These are phyloP conservation scores for Philereme vetulata DNA, from an alignment of 2,888 invertebrate genomes.

Conservation along the genomic window DNA sequence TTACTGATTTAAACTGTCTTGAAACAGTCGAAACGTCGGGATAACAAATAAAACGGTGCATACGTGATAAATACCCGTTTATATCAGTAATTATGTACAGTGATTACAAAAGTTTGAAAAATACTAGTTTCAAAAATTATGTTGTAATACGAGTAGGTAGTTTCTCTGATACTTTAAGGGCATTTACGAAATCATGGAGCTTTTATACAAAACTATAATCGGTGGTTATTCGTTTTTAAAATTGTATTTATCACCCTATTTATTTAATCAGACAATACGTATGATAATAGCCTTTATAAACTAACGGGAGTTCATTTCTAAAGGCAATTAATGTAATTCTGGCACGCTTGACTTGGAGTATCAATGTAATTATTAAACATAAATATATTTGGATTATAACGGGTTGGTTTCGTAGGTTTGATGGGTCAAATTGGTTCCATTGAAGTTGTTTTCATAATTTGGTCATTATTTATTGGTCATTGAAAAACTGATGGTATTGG, in stretches of 20 bases:
- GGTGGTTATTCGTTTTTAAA: constrained; percentile 26
- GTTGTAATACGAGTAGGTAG: too few species aligned
- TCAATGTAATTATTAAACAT: constrained; percentile 28
- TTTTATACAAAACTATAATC: constrained; percentile 14
- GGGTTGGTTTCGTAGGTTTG: constrained; percentile 4
- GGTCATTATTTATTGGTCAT: constrained; percentile 18
- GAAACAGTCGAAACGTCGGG: too few species aligned
- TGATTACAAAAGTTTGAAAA: too few species aligned
- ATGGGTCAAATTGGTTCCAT: constrained; percentile 11
- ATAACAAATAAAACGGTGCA: too few species aligned
- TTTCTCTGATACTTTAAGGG: too few species aligned
- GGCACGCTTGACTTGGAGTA: constrained; percentile 29
- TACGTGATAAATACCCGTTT: too few species aligned
- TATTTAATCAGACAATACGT: constrained; percentile 47
- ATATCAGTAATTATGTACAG: too few species aligned
- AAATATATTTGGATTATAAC: constrained; percentile 28
- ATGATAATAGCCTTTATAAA: constrained; percentile 45
- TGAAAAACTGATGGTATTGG: constrained; percentile 8
- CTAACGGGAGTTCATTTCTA: constrained; percentile 41
- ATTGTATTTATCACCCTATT: constrained; percentile 40
- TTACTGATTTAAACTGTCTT: too few species aligned
- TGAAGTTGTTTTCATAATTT: constrained; percentile 12
- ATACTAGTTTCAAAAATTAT: too few species aligned
- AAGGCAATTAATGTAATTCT: constrained; percentile 32
- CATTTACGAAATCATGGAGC: too few species aligned